phyloP scores from a whole-genome alignment of 2,797 vertebrate species.

The Brachyrhaphis roseni region DNA sequence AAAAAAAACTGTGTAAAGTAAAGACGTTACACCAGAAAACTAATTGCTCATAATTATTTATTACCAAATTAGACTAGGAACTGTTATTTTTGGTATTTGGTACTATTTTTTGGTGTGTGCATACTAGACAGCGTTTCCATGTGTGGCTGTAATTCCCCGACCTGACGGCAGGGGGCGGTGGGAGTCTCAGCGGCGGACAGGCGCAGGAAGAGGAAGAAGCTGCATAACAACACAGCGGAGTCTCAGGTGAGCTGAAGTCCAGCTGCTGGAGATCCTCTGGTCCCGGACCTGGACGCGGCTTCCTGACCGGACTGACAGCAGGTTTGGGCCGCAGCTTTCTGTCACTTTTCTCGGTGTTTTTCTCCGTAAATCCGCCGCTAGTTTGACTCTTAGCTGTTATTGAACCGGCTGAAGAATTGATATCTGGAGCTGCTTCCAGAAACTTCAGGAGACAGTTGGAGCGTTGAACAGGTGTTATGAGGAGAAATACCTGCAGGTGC shows the following conservation, averaged over 20 bases:
- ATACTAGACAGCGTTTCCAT: not conserved
- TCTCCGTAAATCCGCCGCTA: not conserved
- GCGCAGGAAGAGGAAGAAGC: not conserved
- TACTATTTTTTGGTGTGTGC: not conserved
- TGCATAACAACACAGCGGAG: not conserved
- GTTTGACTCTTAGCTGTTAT: not conserved
- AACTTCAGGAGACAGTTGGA: not conserved
- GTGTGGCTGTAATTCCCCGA: not conserved
- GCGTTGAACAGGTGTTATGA: not conserved
- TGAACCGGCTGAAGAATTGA: not conserved
- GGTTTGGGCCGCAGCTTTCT: not conserved
- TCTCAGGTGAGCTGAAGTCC: not conserved
- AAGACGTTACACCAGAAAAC: not conserved
- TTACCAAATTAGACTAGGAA: not conserved
- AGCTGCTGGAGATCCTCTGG: not conserved
- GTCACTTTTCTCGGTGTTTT: not conserved
- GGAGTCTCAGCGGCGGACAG: not conserved
- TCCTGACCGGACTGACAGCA: not conserved
- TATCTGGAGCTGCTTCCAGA: no score
- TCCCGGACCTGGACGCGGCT: not conserved
- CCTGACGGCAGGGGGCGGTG: constrained; percentile 9
- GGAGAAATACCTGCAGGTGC: no score
- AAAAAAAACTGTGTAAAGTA: not conserved
- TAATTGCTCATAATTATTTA: no score
- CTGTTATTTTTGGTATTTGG: not conserved